Evolutionary conservation across 2,113 vertebrate genomes (phyloP).

Genomic region (Peromyscus leucopus): DNA sequence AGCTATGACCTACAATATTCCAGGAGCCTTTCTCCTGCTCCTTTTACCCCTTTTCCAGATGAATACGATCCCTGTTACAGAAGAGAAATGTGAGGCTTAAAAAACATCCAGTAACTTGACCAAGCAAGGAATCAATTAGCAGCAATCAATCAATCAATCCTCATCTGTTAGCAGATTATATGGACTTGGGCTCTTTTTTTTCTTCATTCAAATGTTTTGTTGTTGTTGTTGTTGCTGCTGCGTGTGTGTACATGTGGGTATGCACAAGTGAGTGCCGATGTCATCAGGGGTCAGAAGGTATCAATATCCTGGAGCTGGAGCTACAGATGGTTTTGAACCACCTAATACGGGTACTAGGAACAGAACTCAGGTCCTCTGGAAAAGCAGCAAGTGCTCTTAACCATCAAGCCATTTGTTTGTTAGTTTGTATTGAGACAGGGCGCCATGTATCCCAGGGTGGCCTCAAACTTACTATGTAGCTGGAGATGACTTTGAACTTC

Average conservation of each 20-base stretch:
- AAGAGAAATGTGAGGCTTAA: background rate
- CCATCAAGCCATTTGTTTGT: background rate
- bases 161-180: background rate
- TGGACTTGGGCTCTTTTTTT: background rate
- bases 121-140: background rate
- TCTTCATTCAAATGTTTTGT: background rate
- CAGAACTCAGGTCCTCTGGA: background rate
- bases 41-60: too few relatives aligned
- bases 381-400: background rate
- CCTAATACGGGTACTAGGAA: background rate
- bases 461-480: background rate
- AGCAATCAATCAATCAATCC: background rate
- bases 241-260: background rate
- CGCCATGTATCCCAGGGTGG: background rate
- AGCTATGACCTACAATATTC: background rate
- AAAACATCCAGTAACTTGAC: background rate
- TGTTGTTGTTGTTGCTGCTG: background rate
- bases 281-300: background rate
- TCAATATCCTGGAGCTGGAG: background rate
- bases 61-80: background rate
- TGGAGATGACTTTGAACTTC: background rate
- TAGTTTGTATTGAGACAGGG: background rate
- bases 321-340: background rate
- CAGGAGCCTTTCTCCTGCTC: background rate
- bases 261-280: background rate